Conservation (phyloP, 1,140 invertebrate species). For the Homalodisca vitripennis region DNA sequence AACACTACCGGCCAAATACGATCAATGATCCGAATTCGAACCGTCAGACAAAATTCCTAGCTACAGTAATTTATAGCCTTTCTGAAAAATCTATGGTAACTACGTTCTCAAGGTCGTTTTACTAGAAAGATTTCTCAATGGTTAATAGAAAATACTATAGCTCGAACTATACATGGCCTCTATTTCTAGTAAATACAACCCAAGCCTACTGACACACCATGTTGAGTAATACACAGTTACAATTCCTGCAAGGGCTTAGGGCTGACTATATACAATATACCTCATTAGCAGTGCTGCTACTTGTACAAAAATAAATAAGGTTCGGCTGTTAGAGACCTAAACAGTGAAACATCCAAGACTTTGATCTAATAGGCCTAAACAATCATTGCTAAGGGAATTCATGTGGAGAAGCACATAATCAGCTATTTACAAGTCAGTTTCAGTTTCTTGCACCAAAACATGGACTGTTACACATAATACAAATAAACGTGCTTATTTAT, state of each 20-base stretch:
- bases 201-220: neutral
- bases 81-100: conserved; percentile 25
- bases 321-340: neutral
- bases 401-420: neutral
- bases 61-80: conserved; percentile 8
- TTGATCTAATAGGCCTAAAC: conserved; percentile 9
- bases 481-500: no score
- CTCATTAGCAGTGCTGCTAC: neutral
- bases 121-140: conserved; percentile 26
- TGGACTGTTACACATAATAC: no score
- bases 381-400: neutral
- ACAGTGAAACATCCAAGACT: neutral
- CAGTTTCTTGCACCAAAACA: no score
- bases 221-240: neutral
- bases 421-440: no score
- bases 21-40: neutral
- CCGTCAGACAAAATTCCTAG: neutral
- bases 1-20: neutral
- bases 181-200: conserved; percentile 13
- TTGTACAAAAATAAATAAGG: neutral
- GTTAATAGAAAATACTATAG: conserved; percentile 30
- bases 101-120: conserved; percentile 11
- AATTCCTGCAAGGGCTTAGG: conserved; percentile 8
- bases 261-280: conserved; percentile 1
- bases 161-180: conserved; percentile 10